A percentile compares a stretch with the other conserved stretches of the same genome.
phyloP scores from a whole-genome alignment of 2,113 vertebrate species.

The Capricornis sumatraensis region DNA sequence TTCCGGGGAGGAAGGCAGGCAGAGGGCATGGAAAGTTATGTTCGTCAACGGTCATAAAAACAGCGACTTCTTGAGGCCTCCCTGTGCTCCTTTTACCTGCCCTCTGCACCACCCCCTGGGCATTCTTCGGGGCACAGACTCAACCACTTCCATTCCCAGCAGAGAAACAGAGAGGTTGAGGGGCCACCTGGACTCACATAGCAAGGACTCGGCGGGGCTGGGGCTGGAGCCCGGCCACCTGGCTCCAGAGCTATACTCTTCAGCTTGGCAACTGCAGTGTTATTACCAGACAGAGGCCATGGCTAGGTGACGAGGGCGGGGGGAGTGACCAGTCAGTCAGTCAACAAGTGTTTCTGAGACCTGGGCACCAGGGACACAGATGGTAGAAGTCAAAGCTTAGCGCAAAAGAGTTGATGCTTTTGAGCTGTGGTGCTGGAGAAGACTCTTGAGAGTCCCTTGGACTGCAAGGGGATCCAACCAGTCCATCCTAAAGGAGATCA shows the following conservation, averaged over 20 bases:
- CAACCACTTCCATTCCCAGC: accelerated
- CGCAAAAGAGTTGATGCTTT: accelerated
- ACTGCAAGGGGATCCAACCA: not conserved
- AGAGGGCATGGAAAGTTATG: too few species aligned
- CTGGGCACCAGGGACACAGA: not conserved
- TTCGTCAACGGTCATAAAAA: not conserved
- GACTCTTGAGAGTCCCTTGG: not conserved
- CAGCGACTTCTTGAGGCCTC: not conserved
- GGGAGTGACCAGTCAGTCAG: not conserved
- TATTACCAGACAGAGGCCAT: not conserved
- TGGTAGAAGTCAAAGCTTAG: not conserved
- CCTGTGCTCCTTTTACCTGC: accelerated
- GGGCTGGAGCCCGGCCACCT: not conserved
- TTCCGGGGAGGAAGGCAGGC: not conserved
- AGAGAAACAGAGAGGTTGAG: not conserved
- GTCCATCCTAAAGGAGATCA: not conserved
- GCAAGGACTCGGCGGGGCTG: accelerated
- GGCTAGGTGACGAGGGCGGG: accelerated
- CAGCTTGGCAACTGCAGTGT: accelerated
- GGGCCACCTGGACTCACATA: not conserved
- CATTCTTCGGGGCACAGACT: accelerated
- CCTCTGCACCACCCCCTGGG: accelerated
- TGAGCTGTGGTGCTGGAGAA: not conserved
- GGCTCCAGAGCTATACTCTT: accelerated
- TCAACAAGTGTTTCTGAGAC: not conserved